Percentiles rank a stretch among this genome's conserved stretches.
phyloP scores from a whole-genome alignment of 2,113 vertebrate genomes.

The Gobiocypris rarus region DNA sequence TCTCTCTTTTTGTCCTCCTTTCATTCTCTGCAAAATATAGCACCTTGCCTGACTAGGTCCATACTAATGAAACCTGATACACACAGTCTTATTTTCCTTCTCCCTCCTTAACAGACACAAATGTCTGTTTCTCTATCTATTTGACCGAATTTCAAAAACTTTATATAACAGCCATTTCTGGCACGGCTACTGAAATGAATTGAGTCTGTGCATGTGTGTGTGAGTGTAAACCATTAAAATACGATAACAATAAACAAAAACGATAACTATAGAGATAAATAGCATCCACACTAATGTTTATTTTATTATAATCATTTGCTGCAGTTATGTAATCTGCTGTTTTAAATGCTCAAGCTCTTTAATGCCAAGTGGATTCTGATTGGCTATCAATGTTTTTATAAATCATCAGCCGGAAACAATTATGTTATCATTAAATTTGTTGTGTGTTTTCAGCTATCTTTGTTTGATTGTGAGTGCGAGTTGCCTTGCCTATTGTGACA shows the following conservation, averaged over 20 bases:
- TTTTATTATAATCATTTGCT: neutral
- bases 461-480: neutral
- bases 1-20: neutral
- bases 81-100: neutral
- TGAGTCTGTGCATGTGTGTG: neutral
- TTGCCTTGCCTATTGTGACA: neutral
- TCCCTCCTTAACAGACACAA: constrained; percentile 7
- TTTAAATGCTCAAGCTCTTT: neutral
- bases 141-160: constrained; percentile 1
- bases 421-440: neutral
- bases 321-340: neutral
- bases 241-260: too few species aligned
- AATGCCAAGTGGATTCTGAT: neutral
- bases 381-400: neutral
- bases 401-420: neutral
- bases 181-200: neutral
- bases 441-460: neutral
- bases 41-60: neutral
- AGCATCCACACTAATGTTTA: neutral
- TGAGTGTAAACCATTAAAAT: neutral
- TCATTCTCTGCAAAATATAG: neutral
- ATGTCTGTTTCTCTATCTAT: constrained; percentile 14
- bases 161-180: neutral
- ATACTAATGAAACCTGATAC: constrained; percentile 14
- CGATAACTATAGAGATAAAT: neutral